A percentile compares a stretch with the other conserved stretches of the same genome.
These are phyloP conservation scores for Crocidura indochinensis DNA, from an alignment of 2,797 vertebrate species.

Conservation along the genomic window DNA sequence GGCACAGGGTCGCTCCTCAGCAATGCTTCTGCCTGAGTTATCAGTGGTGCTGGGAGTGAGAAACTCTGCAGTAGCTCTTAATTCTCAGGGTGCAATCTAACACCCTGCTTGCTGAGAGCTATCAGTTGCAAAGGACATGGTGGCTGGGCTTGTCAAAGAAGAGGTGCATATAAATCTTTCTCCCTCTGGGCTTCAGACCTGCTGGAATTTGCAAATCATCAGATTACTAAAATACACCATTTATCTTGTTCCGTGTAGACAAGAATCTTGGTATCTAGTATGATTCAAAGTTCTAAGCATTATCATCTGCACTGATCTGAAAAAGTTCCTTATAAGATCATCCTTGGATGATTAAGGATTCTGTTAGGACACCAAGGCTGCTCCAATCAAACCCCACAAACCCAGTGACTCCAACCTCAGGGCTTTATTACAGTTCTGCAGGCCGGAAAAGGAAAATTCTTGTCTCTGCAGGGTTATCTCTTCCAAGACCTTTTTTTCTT, in stretches of 20 bases:
- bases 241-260: background rate
- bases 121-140: background rate
- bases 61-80: no score
- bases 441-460: background rate
- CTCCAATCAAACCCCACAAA: background rate
- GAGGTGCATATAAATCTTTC: background rate
- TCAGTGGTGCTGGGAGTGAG: no score
- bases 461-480: background rate
- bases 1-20: no score
- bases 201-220: no score
- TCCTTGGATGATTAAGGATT: background rate
- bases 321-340: background rate
- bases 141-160: background rate
- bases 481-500: background rate
- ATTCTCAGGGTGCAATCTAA: background rate
- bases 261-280: conserved; percentile 8
- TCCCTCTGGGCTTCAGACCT: background rate
- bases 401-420: background rate
- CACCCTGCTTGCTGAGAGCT: background rate
- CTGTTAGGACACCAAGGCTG: background rate
- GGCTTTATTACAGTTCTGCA: background rate
- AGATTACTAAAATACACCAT: background rate
- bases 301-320: background rate
- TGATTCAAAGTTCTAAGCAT: background rate
- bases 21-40: no score